These are phyloP conservation scores for Columba guinea DNA, from an alignment of 2,797 vertebrate species.

Conservation along the genomic window DNA sequence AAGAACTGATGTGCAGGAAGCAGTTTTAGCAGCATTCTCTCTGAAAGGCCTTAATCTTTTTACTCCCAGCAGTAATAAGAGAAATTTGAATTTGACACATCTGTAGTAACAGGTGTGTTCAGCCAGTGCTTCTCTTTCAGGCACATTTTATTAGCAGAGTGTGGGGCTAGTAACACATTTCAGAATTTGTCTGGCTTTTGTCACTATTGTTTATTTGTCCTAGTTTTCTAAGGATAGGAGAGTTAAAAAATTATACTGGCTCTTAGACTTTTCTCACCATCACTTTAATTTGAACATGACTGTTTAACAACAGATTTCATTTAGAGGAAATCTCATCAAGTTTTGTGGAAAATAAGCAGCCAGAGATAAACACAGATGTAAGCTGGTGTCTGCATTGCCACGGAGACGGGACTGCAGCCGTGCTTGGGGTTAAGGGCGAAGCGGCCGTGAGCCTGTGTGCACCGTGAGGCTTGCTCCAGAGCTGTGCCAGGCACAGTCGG, in stretches of 20 bases:
- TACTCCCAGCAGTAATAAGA: not conserved
- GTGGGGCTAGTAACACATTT: not conserved
- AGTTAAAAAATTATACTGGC: not conserved
- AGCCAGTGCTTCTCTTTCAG: not conserved
- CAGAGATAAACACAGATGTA: not conserved
- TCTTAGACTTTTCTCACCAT: not conserved
- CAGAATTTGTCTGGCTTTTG: not conserved
- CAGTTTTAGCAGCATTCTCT: not conserved
- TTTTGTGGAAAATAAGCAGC: not conserved
- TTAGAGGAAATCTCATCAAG: not conserved
- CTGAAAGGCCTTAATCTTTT: not conserved
- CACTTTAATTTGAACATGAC: not conserved
- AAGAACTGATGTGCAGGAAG: not conserved
- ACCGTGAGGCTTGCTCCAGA: rapidly evolving
- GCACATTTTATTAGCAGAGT: not conserved
- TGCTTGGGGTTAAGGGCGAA: not conserved
- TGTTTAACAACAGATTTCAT: not conserved
- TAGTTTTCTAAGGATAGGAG: not conserved
- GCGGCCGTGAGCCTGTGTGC: not conserved
- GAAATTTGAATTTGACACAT: not conserved
- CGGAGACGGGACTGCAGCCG: not conserved
- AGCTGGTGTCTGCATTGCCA: not conserved
- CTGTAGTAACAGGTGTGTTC: not conserved
- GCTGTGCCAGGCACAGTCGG: not conserved
- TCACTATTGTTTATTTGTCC: not conserved